Conservation (phyloP, 2,797 vertebrate genomes). For the Sebastes melanostomus region DNA sequence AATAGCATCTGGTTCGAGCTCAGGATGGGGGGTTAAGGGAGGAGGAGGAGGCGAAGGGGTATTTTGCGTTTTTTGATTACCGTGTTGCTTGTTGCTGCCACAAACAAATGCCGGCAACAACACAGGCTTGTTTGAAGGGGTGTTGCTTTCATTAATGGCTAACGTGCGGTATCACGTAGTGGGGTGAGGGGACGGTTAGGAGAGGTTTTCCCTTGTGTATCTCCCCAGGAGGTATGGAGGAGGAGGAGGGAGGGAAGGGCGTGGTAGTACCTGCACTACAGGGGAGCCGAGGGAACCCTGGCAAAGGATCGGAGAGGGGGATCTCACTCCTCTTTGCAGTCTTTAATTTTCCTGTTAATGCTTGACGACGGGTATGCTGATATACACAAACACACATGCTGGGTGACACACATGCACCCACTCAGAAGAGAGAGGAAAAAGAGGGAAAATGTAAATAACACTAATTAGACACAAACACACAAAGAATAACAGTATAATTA, state of each 20-base stretch:
- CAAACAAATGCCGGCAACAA: constrained; percentile 58
- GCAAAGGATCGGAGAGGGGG: constrained; percentile 24
- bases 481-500: constrained; percentile 71
- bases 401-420: constrained; percentile 17
- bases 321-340: constrained; percentile 32
- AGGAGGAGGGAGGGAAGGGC: constrained; percentile 36
- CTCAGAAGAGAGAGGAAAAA: constrained; percentile 17
- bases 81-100: constrained; percentile 44
- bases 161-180: constrained; percentile 17
- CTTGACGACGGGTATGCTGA: constrained; percentile 65
- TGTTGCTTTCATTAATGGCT: constrained; percentile 51
- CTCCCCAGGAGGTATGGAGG: constrained; percentile 49
- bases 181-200: constrained; percentile 24
- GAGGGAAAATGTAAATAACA: constrained; percentile 69
- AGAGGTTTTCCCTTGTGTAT: constrained; percentile 50
- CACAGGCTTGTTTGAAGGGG: constrained; percentile 48
- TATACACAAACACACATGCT: constrained; percentile 65
- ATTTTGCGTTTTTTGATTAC: constrained; percentile 61
- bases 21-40: constrained; percentile 35
- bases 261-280: constrained; percentile 52
- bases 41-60: constrained; percentile 30
- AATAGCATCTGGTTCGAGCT: constrained; percentile 72
- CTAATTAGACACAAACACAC: constrained; percentile 74
- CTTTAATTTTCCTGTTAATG: constrained; percentile 66
- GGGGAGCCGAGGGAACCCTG: constrained; percentile 49